These are phyloP conservation scores for Sarcophaga peregrina DNA, from an alignment of 1,140 invertebrate species.

Conservation along the genomic window DNA sequence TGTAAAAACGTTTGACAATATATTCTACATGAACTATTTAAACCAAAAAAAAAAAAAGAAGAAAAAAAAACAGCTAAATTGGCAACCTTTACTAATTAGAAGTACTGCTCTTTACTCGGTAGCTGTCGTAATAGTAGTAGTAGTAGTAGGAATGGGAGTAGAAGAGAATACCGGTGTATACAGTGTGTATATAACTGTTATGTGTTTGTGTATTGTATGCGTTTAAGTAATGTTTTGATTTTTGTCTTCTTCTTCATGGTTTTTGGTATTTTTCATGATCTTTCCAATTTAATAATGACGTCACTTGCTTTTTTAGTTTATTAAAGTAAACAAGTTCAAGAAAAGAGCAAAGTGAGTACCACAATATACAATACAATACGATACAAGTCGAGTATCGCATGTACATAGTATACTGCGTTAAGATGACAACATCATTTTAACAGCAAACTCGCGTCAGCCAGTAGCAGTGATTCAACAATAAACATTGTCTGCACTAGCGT, in stretches of 20 bases:
- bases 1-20: neutral
- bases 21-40: neutral
- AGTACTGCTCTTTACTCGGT: neutral
- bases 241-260: neutral
- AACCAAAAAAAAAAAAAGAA: neutral
- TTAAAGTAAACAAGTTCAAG: neutral
- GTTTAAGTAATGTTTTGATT: conserved; percentile 1
- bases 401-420: neutral
- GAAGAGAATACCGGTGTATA: neutral
- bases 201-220: neutral
- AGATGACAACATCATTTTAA: neutral
- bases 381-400: no score
- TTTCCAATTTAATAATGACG: conserved; percentile 7
- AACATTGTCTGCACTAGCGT: neutral
- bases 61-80: no score
- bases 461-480: neutral
- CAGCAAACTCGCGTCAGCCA: neutral
- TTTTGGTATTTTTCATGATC: neutral
- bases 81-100: no score
- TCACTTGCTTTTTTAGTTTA: neutral
- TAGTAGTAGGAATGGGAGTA: neutral
- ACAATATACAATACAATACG: no score
- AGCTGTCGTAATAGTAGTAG: neutral
- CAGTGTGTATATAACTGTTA: neutral
- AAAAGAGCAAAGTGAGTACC: no score